Conservation (phyloP, 2,888 invertebrate species). For the Archaeoteleia sp. region DNA sequence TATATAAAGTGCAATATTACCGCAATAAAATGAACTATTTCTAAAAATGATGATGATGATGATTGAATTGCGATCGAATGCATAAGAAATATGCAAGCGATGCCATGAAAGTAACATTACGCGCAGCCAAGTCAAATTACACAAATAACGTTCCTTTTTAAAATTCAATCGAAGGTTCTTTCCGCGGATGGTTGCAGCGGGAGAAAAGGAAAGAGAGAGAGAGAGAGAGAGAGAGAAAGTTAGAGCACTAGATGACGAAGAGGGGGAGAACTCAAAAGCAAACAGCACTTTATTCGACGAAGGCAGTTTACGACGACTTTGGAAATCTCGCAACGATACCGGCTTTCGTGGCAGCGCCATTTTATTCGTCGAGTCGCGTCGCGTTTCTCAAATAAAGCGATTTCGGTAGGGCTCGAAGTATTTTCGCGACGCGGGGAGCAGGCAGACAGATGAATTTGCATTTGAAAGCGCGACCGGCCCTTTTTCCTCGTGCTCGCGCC, state of each 20-base stretch:
- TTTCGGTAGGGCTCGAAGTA: slow-evolving; percentile 42
- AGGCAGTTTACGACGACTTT: slow-evolving; percentile 47
- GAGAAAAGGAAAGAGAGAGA: too few species aligned
- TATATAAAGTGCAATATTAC: too few species aligned
- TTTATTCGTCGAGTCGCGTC: slow-evolving; percentile 46
- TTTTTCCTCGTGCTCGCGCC: slow-evolving; percentile 23
- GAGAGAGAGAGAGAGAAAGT: too few species aligned
- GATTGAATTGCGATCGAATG: background rate
- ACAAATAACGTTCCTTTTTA: slow-evolving; percentile 35
- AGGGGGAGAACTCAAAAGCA: slow-evolving; percentile 46
- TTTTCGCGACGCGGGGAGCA: slow-evolving; percentile 27
- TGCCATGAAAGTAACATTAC: slow-evolving; percentile 19
- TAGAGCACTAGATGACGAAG: too few species aligned
- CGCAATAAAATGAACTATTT: too few species aligned
- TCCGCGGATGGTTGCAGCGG: too few species aligned
- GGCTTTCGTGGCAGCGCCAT: slow-evolving; percentile 42
- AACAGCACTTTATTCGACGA: slow-evolving; percentile 50
- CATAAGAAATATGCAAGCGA: slow-evolving; percentile 3
- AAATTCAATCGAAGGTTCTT: slow-evolving; percentile 43
- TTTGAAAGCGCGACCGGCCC: slow-evolving; percentile 63
- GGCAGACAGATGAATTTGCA: slow-evolving; percentile 65
- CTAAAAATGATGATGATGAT: background rate
- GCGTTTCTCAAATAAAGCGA: slow-evolving; percentile 55
- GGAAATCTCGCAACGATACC: slow-evolving; percentile 46
- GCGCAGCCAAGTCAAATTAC: slow-evolving; percentile 38